Conservation (phyloP, 2,888 invertebrate species). For the Dromius quadrimaculatus region DNA sequence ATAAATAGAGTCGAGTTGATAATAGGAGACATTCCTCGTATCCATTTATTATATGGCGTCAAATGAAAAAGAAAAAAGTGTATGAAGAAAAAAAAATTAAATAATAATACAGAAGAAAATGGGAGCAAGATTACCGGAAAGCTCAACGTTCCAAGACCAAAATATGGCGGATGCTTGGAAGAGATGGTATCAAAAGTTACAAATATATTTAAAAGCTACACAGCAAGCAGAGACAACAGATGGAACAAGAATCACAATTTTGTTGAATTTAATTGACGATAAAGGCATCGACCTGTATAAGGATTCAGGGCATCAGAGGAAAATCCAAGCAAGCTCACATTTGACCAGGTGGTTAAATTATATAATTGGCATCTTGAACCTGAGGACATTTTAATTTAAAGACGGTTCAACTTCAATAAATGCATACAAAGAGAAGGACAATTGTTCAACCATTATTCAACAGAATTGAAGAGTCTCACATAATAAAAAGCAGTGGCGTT, state of each 20-base stretch:
- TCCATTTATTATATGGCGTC: neutral
- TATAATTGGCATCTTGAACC: neutral
- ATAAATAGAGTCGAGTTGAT: no score
- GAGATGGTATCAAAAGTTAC: neutral
- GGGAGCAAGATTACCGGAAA: neutral
- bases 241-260: neutral
- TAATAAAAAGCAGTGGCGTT: neutral
- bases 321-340: neutral
- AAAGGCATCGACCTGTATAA: neutral
- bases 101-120: neutral
- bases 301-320: neutral
- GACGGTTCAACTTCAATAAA: neutral
- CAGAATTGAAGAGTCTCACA: neutral
- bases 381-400: neutral
- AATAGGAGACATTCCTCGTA: no score
- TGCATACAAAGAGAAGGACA: neutral
- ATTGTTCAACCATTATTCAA: neutral
- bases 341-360: neutral
- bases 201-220: neutral
- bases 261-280: neutral
- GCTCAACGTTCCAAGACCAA: neutral
- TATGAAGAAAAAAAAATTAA: no score
- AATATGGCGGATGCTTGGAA: neutral
- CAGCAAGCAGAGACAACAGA: neutral
- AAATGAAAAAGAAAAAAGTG: neutral